Evolutionary conservation across 1,140 invertebrate species (phyloP), one percentile per base, ranked within the genome.

Genomic region (Brachystomella parvula): DNA sequence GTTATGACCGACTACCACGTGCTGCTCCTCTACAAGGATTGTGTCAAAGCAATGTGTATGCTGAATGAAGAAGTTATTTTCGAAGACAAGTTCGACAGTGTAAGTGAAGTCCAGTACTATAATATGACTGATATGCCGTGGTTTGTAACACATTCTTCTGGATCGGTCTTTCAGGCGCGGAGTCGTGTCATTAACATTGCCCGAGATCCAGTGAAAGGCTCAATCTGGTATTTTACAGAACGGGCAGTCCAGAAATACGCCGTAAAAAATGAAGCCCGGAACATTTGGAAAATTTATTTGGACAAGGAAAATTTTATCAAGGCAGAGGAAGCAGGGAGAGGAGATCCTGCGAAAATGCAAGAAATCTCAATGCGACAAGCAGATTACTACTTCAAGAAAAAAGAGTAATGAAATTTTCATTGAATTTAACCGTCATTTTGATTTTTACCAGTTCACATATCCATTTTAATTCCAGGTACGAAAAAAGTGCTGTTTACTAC

Each of bases 1-100:
- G 86, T 92, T 2, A 76, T 95, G 19, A 96, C 93, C 1, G 87
- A 96, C 77, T 96, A 94, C 79, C 94, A 98, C 78, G 86, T 87
- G 15, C 76, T 96, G 15, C 78, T 96, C 1, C 83, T 94, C 31
- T 96, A 91, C 76, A 79, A 83, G 2, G 87, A 94, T 77, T 86
- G 86, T 65, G 83, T 96, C 0, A 89, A 89, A 77, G 92, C 87
- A 2, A 81, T 96, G 39, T 95, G 89, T 63, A 77, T 90, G 9
- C 79, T 96, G 1, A 94, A 93, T 79, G 85, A 93, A 73, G 87
- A 94, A 75, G 75, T 92, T 3, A 87, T 96, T 24, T 92, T 89
- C 77, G 89, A 94, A 79, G 93, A 96, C 74, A 79, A 84, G 64
- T 94, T 89, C 75, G 85, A 81, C 72, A 83, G 86, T 71, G 84